Evolutionary conservation across 2,888 invertebrate species (phyloP).

Genomic region (Lissonota sp.): DNA sequence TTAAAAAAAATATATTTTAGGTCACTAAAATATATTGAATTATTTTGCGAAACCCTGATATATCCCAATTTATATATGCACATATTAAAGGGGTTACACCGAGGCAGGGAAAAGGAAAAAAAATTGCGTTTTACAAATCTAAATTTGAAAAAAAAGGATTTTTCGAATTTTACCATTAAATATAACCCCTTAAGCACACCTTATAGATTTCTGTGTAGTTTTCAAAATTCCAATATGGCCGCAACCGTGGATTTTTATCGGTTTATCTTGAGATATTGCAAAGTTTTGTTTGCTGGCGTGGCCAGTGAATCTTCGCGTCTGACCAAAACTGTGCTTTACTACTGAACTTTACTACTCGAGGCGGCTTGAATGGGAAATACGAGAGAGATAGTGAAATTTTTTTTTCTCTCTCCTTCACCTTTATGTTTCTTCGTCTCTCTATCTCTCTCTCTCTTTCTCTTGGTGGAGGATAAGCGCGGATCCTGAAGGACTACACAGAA

Average conservation of each 20-base stretch:
- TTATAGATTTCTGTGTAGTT: background rate
- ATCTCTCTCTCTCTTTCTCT: constrained; percentile 39
- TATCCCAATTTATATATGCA: too few relatives aligned
- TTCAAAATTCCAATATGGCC: constrained; percentile 2
- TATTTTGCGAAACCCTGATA: too few relatives aligned
- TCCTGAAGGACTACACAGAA: constrained; percentile 72
- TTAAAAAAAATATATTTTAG: too few relatives aligned
- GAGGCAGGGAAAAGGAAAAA: too few relatives aligned
- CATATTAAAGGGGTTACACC: too few relatives aligned
- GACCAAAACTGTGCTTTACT: constrained; percentile 55
- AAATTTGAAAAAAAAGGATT: too few relatives aligned
- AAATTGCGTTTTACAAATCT: too few relatives aligned
- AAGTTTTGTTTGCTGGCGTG: background rate
- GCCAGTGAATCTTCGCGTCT: constrained; percentile 24
- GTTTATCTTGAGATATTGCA: constrained; percentile 8
- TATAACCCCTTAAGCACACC: background rate
- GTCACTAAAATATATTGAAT: too few relatives aligned
- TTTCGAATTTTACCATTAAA: background rate
- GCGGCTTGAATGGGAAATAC: constrained; percentile 42
- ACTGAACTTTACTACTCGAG: constrained; percentile 48
- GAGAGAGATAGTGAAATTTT: constrained; percentile 11
- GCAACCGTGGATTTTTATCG: background rate
- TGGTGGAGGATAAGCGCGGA: constrained; percentile 44
- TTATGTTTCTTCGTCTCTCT: constrained; percentile 43
- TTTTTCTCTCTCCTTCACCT: constrained; percentile 29